These are phyloP conservation scores for Rhingia campestris DNA, from an alignment of 2,888 invertebrate genomes.

Conservation along the genomic window DNA sequence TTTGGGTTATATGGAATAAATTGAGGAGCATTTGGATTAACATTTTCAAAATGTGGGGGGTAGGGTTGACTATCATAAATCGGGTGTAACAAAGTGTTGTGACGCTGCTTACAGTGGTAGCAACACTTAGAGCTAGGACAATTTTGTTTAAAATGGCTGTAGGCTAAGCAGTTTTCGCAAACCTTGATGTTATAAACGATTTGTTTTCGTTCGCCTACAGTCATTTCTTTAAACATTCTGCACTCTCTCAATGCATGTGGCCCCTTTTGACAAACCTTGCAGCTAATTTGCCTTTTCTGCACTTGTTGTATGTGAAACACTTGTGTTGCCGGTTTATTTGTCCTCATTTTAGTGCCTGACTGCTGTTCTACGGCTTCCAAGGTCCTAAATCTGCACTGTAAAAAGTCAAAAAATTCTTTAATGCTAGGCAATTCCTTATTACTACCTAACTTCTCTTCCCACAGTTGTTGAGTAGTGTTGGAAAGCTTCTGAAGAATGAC, in stretches of 20 bases:
- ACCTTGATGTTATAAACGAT: neutral
- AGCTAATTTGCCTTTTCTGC: neutral
- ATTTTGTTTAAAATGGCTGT: neutral
- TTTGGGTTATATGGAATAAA: neutral
- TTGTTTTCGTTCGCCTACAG: neutral
- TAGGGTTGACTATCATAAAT: too few species aligned
- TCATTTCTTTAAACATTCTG: neutral
- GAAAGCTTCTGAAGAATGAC: neutral
- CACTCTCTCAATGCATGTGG: neutral
- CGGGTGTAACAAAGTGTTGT: neutral
- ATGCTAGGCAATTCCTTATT: neutral
- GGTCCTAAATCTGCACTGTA: too few species aligned
- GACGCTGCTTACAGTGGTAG: constrained; percentile 10
- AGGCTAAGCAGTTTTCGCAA: neutral
- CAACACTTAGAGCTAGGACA: constrained; percentile 12
- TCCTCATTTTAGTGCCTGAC: neutral
- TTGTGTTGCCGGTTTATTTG: neutral
- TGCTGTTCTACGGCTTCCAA: too few species aligned
- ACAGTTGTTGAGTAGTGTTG: neutral
- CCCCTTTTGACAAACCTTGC: neutral
- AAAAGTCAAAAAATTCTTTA: constrained; percentile 1
- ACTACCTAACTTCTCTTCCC: neutral
- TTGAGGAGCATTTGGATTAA: neutral
- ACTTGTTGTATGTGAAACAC: neutral
- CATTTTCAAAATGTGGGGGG: neutral